Conservation (phyloP, 2,113 vertebrate species). For the Lycaon pictus region DNA sequence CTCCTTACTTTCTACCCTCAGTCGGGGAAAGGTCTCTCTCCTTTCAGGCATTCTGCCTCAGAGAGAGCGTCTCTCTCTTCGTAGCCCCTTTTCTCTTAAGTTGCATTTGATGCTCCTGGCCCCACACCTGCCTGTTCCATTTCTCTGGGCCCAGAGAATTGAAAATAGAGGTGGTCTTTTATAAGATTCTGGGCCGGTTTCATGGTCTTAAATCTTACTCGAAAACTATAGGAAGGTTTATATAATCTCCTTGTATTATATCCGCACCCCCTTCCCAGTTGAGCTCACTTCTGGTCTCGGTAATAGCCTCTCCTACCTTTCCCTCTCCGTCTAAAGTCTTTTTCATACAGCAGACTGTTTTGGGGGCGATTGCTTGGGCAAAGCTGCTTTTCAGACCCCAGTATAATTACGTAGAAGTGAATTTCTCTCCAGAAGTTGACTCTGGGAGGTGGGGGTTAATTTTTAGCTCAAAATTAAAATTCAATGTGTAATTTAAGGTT, state of each 20-base stretch:
- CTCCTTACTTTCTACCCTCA: not conserved
- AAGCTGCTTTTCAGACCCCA: not conserved
- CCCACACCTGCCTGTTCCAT: slow-evolving; percentile 35
- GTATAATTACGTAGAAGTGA: not conserved
- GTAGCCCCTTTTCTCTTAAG: not conserved
- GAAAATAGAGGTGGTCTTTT: not conserved
- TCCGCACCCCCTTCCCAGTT: not conserved
- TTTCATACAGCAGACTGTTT: not conserved
- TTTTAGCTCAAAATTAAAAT: slow-evolving; percentile 49
- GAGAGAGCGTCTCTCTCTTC: not conserved
- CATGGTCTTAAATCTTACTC: not conserved
- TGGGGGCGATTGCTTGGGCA: not conserved
- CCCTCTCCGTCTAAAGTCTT: not conserved
- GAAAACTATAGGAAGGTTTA: not conserved
- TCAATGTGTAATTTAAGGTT: slow-evolving; percentile 50
- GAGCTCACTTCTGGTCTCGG: not conserved
- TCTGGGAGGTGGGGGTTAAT: slow-evolving; percentile 37
- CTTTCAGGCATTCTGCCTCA: not conserved
- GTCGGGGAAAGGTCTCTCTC: not conserved
- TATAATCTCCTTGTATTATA: not conserved
- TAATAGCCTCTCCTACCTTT: not conserved
- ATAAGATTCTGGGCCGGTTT: not conserved
- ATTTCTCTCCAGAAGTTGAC: not conserved
- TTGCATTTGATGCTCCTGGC: not conserved
- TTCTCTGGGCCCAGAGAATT: not conserved